These are phyloP conservation scores for Urocolius indicus DNA, from an alignment of 2,113 vertebrate species.

Conservation along the genomic window DNA sequence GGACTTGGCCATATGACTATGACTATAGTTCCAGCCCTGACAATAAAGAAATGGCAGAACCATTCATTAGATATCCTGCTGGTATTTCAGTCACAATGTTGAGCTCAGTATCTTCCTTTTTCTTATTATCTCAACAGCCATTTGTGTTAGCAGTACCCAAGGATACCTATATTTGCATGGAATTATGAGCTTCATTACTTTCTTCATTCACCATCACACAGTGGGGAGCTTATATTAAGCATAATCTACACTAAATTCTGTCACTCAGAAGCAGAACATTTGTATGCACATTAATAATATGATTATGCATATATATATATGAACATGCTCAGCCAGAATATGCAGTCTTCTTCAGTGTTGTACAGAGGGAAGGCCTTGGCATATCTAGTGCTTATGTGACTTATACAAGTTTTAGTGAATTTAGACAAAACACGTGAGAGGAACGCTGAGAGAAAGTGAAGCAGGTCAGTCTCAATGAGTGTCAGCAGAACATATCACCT, in stretches of 20 bases:
- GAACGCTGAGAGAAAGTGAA: not conserved
- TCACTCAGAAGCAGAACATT: not conserved
- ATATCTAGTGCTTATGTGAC: not conserved
- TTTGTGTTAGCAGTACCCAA: constrained; percentile 56
- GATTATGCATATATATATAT: not conserved
- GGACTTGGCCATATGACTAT: constrained; percentile 30
- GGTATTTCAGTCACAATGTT: constrained; percentile 42
- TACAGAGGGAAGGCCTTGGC: not conserved
- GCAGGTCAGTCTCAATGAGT: not conserved
- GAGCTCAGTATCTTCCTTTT: not conserved
- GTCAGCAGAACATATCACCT: not conserved
- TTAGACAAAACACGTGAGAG: not conserved
- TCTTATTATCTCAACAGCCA: not conserved
- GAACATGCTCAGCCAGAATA: not conserved
- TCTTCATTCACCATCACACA: constrained; percentile 26
- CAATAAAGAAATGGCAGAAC: constrained; percentile 41
- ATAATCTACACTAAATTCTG: constrained; percentile 32
- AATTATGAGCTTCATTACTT: constrained; percentile 58
- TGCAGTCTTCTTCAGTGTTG: not conserved
- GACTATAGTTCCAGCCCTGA: constrained; percentile 8
- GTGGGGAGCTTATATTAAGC: constrained; percentile 14
- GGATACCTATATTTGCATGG: constrained; percentile 35
- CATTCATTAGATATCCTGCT: constrained; percentile 45
- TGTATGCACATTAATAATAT: not conserved
- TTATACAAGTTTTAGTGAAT: not conserved